phyloP scores from a whole-genome alignment of 64 coral and sea anemone genomes.

The Cladopsammia gracilis region DNA sequence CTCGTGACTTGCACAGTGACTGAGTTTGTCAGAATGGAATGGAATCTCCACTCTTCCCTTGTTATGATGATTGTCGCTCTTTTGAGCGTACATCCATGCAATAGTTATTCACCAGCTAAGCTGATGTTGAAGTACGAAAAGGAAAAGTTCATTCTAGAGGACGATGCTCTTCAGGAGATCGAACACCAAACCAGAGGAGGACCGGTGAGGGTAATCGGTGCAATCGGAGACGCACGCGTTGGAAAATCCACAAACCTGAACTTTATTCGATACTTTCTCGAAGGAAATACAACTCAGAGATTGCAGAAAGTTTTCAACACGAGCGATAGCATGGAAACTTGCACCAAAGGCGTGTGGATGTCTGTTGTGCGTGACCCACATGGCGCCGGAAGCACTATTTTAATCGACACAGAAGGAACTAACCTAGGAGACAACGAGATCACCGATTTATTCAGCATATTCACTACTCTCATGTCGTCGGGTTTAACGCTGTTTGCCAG shows the following conservation, averaged over 20 bases:
- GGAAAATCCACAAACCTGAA: slow-evolving; percentile 87
- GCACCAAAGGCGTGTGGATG: slow-evolving; percentile 72
- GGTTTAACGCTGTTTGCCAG: slow-evolving; percentile 67
- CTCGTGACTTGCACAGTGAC: neutral
- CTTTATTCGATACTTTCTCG: slow-evolving; percentile 62
- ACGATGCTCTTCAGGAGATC: slow-evolving; percentile 47
- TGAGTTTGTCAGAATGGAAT: neutral
- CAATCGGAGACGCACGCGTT: slow-evolving; percentile 69
- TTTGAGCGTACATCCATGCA: neutral
- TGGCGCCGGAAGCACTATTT: slow-evolving; percentile 63
- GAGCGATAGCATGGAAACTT: slow-evolving; percentile 52
- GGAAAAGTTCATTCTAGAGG: slow-evolving; percentile 30
- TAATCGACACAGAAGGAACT: slow-evolving; percentile 85
- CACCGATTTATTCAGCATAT: slow-evolving; percentile 73
- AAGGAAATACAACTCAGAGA: slow-evolving; percentile 21
- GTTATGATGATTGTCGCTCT: neutral
- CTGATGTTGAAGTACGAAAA: slow-evolving; percentile 50
- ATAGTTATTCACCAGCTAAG: slow-evolving; percentile 24
- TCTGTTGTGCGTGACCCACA: slow-evolving; percentile 34
- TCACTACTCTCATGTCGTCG: slow-evolving; percentile 72
- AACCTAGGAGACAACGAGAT: slow-evolving; percentile 58
- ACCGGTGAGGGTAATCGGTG: slow-evolving; percentile 48
- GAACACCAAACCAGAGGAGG: neutral
- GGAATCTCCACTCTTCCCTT: neutral
- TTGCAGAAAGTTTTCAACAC: slow-evolving; percentile 70